Conservation (phyloP, 2,888 invertebrate genomes). For the Ophion slaviceki region DNA sequence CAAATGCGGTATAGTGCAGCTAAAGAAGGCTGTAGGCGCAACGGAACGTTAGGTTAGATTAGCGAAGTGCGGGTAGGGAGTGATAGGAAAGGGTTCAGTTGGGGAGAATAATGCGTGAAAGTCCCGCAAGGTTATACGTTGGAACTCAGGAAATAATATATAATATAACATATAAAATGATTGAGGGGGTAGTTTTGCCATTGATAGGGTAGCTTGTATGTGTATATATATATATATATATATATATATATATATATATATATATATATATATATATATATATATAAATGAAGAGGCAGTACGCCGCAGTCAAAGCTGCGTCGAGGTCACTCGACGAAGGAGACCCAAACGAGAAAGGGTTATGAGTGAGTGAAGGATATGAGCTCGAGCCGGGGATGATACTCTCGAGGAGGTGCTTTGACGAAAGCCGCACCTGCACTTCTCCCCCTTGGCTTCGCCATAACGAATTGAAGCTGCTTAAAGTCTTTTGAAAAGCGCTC, state of each 20-base stretch:
- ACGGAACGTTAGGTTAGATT: too few species aligned
- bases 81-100: too few species aligned
- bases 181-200: too few species aligned
- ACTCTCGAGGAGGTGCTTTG: conserved; percentile 49
- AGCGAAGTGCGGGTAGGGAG: too few species aligned
- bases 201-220: too few species aligned
- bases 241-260: neutral
- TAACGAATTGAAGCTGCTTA: conserved; percentile 54
- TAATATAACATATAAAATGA: too few species aligned
- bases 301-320: conserved; percentile 8
- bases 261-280: neutral
- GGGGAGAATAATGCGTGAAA: too few species aligned
- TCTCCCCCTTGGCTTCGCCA: neutral
- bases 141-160: too few species aligned
- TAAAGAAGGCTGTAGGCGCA: too few species aligned
- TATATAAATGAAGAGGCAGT: conserved; percentile 10
- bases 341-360: conserved; percentile 15
- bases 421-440: conserved; percentile 45
- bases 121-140: too few species aligned
- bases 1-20: too few species aligned
- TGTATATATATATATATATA: neutral
- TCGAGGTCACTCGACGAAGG: conserved; percentile 18
- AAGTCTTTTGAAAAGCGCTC: conserved; percentile 57
- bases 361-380: conserved; percentile 28
- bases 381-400: conserved; percentile 36